Evolutionary conservation across 2,113 vertebrate genomes (phyloP).

Genomic region (Sinocyclocheilus grahami): DNA sequence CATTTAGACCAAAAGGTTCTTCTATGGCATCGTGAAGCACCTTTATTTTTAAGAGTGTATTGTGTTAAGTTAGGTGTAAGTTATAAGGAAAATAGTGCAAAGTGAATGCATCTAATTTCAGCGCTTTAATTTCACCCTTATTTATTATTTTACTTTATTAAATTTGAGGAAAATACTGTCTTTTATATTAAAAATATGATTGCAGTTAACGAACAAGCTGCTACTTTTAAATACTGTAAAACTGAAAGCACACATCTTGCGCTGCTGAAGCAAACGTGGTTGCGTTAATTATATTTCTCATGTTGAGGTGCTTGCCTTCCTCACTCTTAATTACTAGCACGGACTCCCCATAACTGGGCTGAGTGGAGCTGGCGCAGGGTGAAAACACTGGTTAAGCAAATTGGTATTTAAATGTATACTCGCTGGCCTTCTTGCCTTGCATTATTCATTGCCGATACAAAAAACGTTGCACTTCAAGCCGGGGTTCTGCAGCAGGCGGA

Average conservation of each 20-base stretch:
- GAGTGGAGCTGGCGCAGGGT: slow-evolving; percentile 72
- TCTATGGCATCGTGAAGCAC: too few relatives aligned
- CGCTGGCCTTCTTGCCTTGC: slow-evolving; percentile 72
- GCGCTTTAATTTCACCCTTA: too few relatives aligned
- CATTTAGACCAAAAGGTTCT: too few relatives aligned
- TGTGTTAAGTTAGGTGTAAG: too few relatives aligned
- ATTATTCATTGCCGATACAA: slow-evolving; percentile 80
- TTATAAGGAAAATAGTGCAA: too few relatives aligned
- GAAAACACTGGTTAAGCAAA: slow-evolving; percentile 84
- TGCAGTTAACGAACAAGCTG: background rate
- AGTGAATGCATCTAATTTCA: too few relatives aligned
- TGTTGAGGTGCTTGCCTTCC: slow-evolving; percentile 28
- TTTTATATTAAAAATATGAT: background rate
- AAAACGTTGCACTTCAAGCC: slow-evolving; percentile 59
- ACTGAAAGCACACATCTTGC: background rate
- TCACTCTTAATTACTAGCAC: slow-evolving; percentile 61
- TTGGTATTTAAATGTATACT: slow-evolving; percentile 83
- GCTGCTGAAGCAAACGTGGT: background rate
- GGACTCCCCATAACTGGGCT: slow-evolving; percentile 57
- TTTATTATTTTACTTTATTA: background rate
- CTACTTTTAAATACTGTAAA: background rate
- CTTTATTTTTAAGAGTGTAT: too few relatives aligned
- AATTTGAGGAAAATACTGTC: background rate
- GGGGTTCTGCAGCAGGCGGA: slow-evolving; percentile 63
- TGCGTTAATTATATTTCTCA: background rate